These are phyloP conservation scores for Mythimna vitellina DNA, from an alignment of 2,888 invertebrate species.

Conservation along the genomic window DNA sequence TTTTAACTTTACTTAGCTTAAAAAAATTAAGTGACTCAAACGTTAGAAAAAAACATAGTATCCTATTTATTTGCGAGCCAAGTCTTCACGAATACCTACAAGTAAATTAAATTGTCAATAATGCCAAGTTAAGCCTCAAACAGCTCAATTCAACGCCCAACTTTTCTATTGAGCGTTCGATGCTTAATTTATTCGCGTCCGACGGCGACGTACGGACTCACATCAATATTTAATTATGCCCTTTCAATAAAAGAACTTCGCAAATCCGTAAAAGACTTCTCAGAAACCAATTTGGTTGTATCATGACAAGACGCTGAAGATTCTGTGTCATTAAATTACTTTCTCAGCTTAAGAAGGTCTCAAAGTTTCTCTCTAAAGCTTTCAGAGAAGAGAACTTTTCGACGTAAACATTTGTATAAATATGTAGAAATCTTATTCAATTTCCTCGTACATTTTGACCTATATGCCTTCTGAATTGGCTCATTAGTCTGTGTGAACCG, in stretches of 20 bases:
- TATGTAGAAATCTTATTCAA: constrained; percentile 25
- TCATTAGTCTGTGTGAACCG: constrained; percentile 16
- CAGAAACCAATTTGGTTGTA: constrained; percentile 43
- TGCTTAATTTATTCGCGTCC: constrained; percentile 35
- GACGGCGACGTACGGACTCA: neutral
- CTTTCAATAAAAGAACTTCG: constrained; percentile 32
- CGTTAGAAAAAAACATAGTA: neutral
- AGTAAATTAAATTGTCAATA: constrained; percentile 12
- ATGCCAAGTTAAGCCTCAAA: neutral
- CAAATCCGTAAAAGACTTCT: constrained; percentile 29
- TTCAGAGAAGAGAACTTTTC: constrained; percentile 32
- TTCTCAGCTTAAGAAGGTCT: constrained; percentile 42
- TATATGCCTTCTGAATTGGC: constrained; percentile 22
- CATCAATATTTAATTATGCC: constrained; percentile 39
- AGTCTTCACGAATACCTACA: neutral
- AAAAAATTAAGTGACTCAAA: neutral
- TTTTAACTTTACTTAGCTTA: neutral
- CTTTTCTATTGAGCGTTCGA: constrained; percentile 29
- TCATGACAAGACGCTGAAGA: constrained; percentile 30
- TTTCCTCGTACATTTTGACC: constrained; percentile 36
- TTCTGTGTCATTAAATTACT: constrained; percentile 51
- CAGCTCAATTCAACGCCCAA: constrained; percentile 15
- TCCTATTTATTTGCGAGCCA: neutral
- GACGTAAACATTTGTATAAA: constrained; percentile 38
- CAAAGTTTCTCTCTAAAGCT: constrained; percentile 36